A percentile compares a stretch with the other conserved stretches of the same genome.
Conservation (phyloP, 2,113 vertebrate genomes). For the Cynopterus brachyotis region DNA sequence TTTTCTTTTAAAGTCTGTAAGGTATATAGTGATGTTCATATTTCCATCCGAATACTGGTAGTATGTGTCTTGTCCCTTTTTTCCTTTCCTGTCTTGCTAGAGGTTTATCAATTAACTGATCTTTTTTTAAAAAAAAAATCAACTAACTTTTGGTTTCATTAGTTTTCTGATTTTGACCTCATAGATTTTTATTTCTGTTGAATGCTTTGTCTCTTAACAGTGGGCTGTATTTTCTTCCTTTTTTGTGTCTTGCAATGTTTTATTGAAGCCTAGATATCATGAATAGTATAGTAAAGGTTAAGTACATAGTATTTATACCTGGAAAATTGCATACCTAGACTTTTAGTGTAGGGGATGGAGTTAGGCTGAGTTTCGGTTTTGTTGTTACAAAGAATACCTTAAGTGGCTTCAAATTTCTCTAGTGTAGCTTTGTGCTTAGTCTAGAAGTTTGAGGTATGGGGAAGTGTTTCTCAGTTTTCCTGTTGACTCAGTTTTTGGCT, state of each 20-base stretch:
- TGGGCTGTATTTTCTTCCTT: not conserved
- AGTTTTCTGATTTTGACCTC: not conserved
- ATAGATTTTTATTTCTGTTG: slow-evolving; percentile 15
- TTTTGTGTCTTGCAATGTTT: not conserved
- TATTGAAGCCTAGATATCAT: not conserved
- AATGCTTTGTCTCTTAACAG: not conserved
- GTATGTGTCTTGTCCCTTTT: not conserved
- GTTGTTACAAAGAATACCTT: not conserved
- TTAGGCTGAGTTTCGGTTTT: not conserved
- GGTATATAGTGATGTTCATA: not conserved
- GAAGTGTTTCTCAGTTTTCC: not conserved
- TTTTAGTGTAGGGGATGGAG: not conserved
- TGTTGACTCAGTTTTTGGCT: not conserved
- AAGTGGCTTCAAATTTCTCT: not conserved
- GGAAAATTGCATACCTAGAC: not conserved
- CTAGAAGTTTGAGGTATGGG: not conserved
- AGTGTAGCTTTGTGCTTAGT: not conserved
- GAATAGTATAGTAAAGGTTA: not conserved
- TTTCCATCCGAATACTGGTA: not conserved
- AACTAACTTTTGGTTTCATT: not conserved
- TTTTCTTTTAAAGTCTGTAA: not conserved
- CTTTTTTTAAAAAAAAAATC: not conserved
- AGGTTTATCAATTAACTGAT: not conserved
- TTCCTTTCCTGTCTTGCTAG: not conserved
- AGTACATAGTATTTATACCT: not conserved